Percentiles rank a stretch among this genome's conserved stretches.
These are phyloP conservation scores for Dolichopus griseipennis DNA, from an alignment of 2,888 invertebrate species.

Conservation along the genomic window DNA sequence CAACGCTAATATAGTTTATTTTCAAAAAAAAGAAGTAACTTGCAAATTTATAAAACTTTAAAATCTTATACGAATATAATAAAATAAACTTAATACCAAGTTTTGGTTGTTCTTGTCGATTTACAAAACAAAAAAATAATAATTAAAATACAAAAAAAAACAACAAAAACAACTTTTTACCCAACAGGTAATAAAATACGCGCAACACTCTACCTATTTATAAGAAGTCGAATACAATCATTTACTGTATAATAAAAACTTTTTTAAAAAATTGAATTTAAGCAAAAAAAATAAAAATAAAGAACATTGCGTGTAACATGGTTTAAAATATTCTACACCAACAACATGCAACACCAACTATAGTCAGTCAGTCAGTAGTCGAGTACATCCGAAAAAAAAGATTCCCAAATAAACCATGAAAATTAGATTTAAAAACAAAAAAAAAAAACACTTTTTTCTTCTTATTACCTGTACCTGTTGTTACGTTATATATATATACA, in stretches of 20 bases:
- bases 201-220: neutral
- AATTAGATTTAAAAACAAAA: neutral
- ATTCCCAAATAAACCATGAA: neutral
- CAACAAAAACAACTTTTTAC: neutral
- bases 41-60: no score
- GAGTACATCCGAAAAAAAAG: neutral
- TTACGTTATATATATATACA: neutral
- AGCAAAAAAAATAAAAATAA: neutral
- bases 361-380: neutral
- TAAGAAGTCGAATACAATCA: no score
- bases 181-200: conserved; percentile 1
- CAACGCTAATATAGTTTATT: no score
- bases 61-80: no score
- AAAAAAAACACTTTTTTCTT: neutral
- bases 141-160: neutral
- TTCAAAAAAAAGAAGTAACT: no score
- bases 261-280: neutral
- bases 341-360: neutral
- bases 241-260: no score
- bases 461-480: neutral
- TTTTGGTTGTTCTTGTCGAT: neutral
- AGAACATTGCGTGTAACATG: neutral
- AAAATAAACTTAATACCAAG: neutral
- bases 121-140: neutral
- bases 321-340: neutral